Evolutionary conservation across 2,113 vertebrate genomes (phyloP).

Genomic region (Colaptes auratus): DNA sequence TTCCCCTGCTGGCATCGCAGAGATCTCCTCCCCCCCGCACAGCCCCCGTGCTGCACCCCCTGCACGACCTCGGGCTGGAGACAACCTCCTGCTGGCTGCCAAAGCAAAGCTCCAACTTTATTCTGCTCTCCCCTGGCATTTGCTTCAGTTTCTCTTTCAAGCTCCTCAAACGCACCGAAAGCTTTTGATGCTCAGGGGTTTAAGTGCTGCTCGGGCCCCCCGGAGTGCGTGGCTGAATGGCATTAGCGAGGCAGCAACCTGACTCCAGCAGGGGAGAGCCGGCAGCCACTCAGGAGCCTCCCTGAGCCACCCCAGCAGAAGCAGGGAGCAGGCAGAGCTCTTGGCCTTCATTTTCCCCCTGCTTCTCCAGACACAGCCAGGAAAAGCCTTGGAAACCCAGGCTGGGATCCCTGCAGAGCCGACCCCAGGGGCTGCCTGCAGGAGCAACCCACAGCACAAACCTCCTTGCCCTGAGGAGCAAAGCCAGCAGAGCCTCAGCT

Average conservation of each 20-base stretch:
- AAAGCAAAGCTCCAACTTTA: conserved; percentile 74
- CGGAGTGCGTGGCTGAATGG: conserved; percentile 81
- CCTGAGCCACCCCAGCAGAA: conserved; percentile 45
- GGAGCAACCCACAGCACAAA: no score
- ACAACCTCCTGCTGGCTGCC: conserved; percentile 64
- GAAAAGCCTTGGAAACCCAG: no score
- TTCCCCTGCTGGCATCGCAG: conserved; percentile 51
- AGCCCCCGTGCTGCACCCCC: conserved; percentile 10
- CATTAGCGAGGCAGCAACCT: conserved; percentile 83
- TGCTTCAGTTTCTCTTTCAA: conserved; percentile 75
- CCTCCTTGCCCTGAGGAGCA: no score
- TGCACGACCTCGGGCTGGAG: conserved; percentile 68
- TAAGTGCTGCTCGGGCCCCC: conserved; percentile 72
- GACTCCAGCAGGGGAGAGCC: conserved; percentile 74
- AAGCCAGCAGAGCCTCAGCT: no score
- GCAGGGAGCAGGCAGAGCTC: conserved; percentile 20
- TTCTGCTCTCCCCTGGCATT: conserved; percentile 74
- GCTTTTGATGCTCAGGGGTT: conserved; percentile 81
- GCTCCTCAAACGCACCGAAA: conserved; percentile 78
- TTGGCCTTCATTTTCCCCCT: conserved; percentile 33
- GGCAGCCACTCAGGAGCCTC: conserved; percentile 43
- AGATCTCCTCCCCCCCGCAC: neutral
- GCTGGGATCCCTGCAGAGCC: no score
- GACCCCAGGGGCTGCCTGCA: no score
- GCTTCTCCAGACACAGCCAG: conserved; percentile 48